Base-by-base conservation (phyloP, 2,797 vertebrate species). In the Gymnocypris eckloni region DNA sequence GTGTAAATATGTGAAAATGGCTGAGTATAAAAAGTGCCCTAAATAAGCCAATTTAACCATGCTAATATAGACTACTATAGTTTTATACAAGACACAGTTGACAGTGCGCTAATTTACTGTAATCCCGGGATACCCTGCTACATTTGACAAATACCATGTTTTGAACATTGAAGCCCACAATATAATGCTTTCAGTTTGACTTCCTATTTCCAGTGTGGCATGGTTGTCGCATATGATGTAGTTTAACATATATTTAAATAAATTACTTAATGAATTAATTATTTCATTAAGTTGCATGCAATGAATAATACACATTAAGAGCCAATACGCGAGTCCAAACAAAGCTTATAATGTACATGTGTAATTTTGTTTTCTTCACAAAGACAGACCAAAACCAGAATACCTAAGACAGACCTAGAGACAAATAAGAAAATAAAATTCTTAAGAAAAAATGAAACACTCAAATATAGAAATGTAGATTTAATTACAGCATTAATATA, bases 1-100 rank as follows among this genome's bases (percentile, higher is more conserved):
- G 89, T 93, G 89, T 88, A 90, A 93, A 72, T 45, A 13, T 76
- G 33, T 67, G 45, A 67, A 66, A 72, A 54, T 11, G 12, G 12
- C 33, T 82, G 13, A 7, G n/a, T n/a, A 70, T 70, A 41, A 22
- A 41, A 33, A 43, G 10, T 12, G 10, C 4, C n/a, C 18, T 70
- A 43, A 70, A 43, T 41, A 70, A 70, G 69, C 4, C 10, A 43
- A 43, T 70, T 12, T 70, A 22, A 39, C 69, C 39, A 66, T 41
- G 12, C 2, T n/a, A 22, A 41, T 43, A 43, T 13, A 43, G 20
- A 22, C 20, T n/a, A 61, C 56, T 61, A 61, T 3, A 43, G 11
- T 71, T 22, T 43, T 43, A 43, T 71, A n/a, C 39, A 70, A 0
- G 39, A 43, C 2, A 41, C 18, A 43, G 18, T 12, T 41, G 37